Evolutionary conservation across 2,888 invertebrate genomes (phyloP), one percentile per base, ranked within the genome.

Genomic region (Nesidiocoris tenuis): DNA sequence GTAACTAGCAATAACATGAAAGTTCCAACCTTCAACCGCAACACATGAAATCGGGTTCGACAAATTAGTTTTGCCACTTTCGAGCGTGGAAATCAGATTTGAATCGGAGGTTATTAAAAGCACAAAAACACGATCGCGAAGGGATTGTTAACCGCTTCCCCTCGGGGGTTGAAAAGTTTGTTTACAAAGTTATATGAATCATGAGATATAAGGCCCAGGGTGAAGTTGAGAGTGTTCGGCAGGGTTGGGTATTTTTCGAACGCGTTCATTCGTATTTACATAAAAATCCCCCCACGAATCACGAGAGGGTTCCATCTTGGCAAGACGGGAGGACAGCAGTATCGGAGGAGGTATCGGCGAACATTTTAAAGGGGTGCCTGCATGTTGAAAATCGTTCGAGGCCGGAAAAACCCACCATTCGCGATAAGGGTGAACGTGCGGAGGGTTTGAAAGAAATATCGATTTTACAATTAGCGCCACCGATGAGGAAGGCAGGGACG

Each of bases 401-500:
- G 39, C 12, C 3, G 39, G 39, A 39, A 39, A 39, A 39, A 39
- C 3, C 39, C 12, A 7, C 5, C 12, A 39, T 39, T 39, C 12
- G 3, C 39, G 39, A 39, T 39, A 39, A 39, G 39, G 12, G 39
- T 12, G 5, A 12, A 3, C 39, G 3, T 56, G 1, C n/a, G 59
- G 61, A 12, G 21, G 12, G 16, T 9, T 22, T 7, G 55, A 75
- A 66, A 75, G 74, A 75, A 75, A 66, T 65, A 75, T 75, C 21
- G 74, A 75, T 75, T 75, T 75, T 75, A 66, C 74, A 75, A 75
- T 75, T 75, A 75, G 74, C 61, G 39, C 12, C 12, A 7, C 3
- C 39, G 39, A 39, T 7, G 39, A 12, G 39, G 39, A 39, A 21
- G 61, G 25, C 21, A 16, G 39, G 55, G 56, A 56, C 18, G 17